Base-by-base conservation (phyloP, 2,113 vertebrate species). In the Ursus arctos region DNA sequence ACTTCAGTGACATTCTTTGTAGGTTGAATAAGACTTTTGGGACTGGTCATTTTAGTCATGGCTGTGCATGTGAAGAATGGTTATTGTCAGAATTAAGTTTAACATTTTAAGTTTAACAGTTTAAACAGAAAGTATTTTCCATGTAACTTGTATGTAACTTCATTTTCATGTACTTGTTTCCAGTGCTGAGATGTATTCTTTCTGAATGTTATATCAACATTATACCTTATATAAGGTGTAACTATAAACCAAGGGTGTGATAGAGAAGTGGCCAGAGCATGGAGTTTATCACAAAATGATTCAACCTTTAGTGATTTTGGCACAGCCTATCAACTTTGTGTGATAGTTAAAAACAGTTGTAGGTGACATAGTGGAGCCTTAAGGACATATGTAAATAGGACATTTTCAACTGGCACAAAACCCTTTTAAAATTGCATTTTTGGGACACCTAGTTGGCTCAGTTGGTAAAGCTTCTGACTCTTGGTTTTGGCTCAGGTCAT, bases 301-400 rank as follows among this genome's bases (percentile, higher is more conserved):
- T 96, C 63, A 90, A 0, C 69, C 26, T 87, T 2, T 59, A 69
- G 51, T 88, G 40, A 81, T 76, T 83, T 80, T 59, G 16, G 24
- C 40, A 59, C 1, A 93, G 33, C 40, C 61, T 91, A 33, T 87
- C 85, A 84, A 63, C 22, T 83, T 88, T 91, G 15, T 88, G 18
- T 81, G 81, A 72, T 47, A 71, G 47, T 87, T 95, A 81, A 80
- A 94, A 97, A 55, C 19, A 81, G 16, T 74, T 76, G 11, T n/a
- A 84, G 63, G 57, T 90, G 43, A 85, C 31, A 40, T 40, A 77
- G 63, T 67, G 22, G 36, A 43, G n/a, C 59, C 8, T 57, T 85
- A 88, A 82, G 55, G 26, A 12, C 67, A 53, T 80, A 82, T 47
- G 14, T 74, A 82, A 67, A 59, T 33, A 76, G 4, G 40, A 69